Conservation (phyloP, 2,113 vertebrate species). For the Columba livia region DNA sequence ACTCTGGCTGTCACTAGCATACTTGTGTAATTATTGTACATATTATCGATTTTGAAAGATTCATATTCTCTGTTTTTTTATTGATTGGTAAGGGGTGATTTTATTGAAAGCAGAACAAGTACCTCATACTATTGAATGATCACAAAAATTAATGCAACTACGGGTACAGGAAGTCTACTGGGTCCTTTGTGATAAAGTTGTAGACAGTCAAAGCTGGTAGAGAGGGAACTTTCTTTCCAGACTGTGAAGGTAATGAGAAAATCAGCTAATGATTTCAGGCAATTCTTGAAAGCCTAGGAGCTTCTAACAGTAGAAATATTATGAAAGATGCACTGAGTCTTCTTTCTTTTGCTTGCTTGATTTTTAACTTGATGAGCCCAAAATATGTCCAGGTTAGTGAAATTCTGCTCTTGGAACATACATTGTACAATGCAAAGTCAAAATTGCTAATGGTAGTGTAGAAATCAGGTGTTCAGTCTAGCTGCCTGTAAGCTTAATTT, state of each 20-base stretch:
- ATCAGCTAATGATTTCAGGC: slow-evolving; percentile 33
- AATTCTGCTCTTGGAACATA: slow-evolving; percentile 6
- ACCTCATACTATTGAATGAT: slow-evolving; percentile 60
- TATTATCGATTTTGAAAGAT: slow-evolving; percentile 70
- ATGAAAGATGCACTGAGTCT: slow-evolving; percentile 40
- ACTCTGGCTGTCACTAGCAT: slow-evolving; percentile 7
- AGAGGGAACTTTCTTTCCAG: slow-evolving; percentile 40
- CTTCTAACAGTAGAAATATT: slow-evolving; percentile 62
- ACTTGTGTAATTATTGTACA: slow-evolving; percentile 65
- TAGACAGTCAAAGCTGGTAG: slow-evolving; percentile 2
- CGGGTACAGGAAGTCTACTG: slow-evolving; percentile 41
- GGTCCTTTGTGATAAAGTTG: slow-evolving; percentile 42
- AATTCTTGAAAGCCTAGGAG: slow-evolving; percentile 39
- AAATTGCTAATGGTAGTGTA: slow-evolving; percentile 47
- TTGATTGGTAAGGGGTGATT: slow-evolving; percentile 66
- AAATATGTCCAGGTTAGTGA: slow-evolving; percentile 61
- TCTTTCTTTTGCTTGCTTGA: slow-evolving; percentile 33
- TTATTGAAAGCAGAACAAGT: slow-evolving; percentile 70
- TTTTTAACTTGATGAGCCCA: slow-evolving; percentile 43
- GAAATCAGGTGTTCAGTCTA: slow-evolving; percentile 41
- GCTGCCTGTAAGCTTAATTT: slow-evolving; percentile 38
- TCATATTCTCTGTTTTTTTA: slow-evolving; percentile 66
- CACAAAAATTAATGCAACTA: slow-evolving; percentile 57
- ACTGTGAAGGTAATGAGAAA: slow-evolving; percentile 43
- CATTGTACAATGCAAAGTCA: background rate